A percentile compares a stretch with the other conserved stretches of the same genome.
phyloP scores from a whole-genome alignment of 2,888 invertebrate genomes.

The Siphonodentalium dalli region DNA sequence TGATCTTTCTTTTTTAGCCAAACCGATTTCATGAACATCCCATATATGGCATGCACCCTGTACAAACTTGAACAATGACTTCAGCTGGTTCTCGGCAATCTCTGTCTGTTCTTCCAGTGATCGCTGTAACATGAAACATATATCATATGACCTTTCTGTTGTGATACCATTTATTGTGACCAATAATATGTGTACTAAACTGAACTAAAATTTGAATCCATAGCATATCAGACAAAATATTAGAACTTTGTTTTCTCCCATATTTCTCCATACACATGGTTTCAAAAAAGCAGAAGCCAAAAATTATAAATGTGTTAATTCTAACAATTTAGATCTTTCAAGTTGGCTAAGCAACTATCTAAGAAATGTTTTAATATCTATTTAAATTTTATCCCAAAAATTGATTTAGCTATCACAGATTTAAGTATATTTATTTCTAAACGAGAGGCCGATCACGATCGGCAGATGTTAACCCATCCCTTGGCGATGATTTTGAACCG shows the following conservation, averaged over 20 bases:
- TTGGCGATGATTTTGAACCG: too few relatives aligned
- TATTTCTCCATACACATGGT: background rate
- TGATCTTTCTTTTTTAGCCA: slow-evolving; percentile 59
- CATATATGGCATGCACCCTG: slow-evolving; percentile 63
- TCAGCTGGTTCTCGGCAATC: slow-evolving; percentile 44
- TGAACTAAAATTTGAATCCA: background rate
- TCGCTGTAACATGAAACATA: slow-evolving; percentile 41
- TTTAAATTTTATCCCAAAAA: too few relatives aligned
- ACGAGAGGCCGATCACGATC: too few relatives aligned
- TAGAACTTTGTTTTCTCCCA: background rate
- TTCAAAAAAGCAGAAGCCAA: too few relatives aligned
- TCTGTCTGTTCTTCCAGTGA: slow-evolving; percentile 52
- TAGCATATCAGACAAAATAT: background rate
- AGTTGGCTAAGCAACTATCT: too few relatives aligned
- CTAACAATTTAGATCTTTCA: too few relatives aligned
- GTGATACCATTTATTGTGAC: background rate
- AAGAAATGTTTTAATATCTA: too few relatives aligned
- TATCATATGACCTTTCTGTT: background rate
- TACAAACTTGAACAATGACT: slow-evolving; percentile 59
- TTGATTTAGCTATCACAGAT: too few relatives aligned
- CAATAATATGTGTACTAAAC: background rate
- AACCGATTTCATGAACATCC: slow-evolving; percentile 63
- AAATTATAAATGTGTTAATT: too few relatives aligned
- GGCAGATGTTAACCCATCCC: too few relatives aligned
- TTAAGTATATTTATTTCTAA: too few relatives aligned